Evolutionary conservation across 2,797 vertebrate genomes (phyloP).

Genomic region (Atherinosoma microstoma): DNA sequence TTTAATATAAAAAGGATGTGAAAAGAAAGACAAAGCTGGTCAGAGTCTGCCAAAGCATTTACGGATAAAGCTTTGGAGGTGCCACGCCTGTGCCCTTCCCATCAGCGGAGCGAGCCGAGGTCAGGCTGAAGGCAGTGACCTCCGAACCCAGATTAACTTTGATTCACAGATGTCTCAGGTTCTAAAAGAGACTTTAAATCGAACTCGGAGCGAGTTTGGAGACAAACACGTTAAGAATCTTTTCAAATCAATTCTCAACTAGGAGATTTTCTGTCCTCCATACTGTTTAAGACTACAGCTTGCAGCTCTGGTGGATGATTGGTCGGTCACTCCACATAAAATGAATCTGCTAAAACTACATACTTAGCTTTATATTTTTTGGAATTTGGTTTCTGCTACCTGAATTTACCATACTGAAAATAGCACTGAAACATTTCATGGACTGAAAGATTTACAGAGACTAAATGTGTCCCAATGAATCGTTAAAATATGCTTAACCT

Average conservation of each 20-base stretch:
- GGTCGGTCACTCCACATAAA: background rate
- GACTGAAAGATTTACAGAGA: no score
- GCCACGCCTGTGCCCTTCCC: conserved; percentile 16
- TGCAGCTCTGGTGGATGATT: background rate
- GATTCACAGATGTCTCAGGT: conserved; percentile 26
- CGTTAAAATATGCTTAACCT: no score
- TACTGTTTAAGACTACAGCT: background rate
- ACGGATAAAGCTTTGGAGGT: conserved; percentile 37
- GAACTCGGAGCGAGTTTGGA: conserved; percentile 1
- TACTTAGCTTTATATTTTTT: background rate
- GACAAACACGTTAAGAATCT: background rate
- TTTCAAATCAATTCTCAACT: conserved; percentile 3
- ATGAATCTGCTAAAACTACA: background rate
- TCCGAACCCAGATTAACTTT: conserved; percentile 36
- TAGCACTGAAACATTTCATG: no score
- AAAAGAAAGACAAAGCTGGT: conserved; percentile 37
- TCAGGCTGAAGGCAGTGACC: conserved; percentile 19
- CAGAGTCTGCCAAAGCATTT: conserved; percentile 55
- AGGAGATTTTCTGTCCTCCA: conserved; percentile 1
- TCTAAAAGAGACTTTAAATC: background rate
- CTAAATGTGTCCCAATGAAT: no score
- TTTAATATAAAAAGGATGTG: conserved; percentile 24
- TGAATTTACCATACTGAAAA: background rate
- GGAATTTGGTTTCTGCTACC: background rate
- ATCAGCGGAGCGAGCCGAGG: conserved; percentile 31